Conservation (phyloP, 1,140 invertebrate genomes). For the Yoshiicerus persimilis region DNA sequence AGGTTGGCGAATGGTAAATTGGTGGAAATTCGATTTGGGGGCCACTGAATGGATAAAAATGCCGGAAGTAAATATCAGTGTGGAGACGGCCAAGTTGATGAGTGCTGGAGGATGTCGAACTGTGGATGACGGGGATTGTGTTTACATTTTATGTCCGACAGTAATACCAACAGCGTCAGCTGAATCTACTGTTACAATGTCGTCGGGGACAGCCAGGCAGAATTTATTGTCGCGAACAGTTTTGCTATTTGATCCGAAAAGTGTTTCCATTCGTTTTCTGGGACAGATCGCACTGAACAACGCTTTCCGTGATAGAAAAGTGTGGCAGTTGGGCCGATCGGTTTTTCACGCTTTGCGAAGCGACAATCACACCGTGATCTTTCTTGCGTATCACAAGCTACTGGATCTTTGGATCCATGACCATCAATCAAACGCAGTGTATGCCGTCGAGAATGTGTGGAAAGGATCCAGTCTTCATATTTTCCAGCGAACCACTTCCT, state of each 20-base stretch:
- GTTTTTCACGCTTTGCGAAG: conserved; percentile 38
- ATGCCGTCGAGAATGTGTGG: conserved; percentile 49
- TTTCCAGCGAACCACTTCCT: conserved; percentile 36
- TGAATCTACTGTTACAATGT: not conserved
- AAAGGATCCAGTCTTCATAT: conserved; percentile 41
- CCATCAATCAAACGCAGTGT: conserved; percentile 33
- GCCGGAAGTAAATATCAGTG: conserved; percentile 30
- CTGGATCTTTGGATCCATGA: conserved; percentile 48
- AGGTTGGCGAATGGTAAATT: conserved; percentile 17
- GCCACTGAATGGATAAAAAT: conserved; percentile 46
- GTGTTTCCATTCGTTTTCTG: conserved; percentile 25
- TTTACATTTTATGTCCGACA: conserved; percentile 43
- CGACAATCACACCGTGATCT: conserved; percentile 38
- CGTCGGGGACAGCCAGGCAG: not conserved
- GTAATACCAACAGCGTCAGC: not conserved
- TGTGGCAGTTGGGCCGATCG: conserved; percentile 43
- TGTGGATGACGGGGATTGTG: conserved; percentile 21
- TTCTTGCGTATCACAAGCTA: conserved; percentile 48
- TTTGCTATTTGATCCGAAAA: conserved; percentile 18
- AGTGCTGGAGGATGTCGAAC: conserved; percentile 34
- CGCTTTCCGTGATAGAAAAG: conserved; percentile 38
- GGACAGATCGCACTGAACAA: conserved; percentile 42
- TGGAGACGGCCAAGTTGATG: not conserved
- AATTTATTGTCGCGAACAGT: conserved; percentile 30
- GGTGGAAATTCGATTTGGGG: conserved; percentile 48